Percentiles rank a stretch among this genome's conserved stretches.
phyloP scores from a whole-genome alignment of 23 tunicate species.

The Oikopleura vanhoeffeni region DNA sequence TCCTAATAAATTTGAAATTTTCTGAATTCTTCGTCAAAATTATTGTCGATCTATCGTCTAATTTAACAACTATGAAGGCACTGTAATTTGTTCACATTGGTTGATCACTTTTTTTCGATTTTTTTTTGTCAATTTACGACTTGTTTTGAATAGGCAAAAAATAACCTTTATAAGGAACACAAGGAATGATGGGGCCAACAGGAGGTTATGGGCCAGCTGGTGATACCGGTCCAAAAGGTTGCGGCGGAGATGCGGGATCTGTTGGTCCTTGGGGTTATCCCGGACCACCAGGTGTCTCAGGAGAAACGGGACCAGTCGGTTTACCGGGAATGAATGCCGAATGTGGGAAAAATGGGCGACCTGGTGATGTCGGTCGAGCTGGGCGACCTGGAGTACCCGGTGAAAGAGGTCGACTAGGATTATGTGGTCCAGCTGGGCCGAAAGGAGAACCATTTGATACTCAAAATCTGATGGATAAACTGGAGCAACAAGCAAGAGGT shows the following conservation, averaged over 20 bases:
- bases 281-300: background rate
- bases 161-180: too few species aligned
- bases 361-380: background rate
- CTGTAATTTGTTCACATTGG: too few species aligned
- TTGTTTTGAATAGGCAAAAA: too few species aligned
- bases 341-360: background rate
- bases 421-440: background rate
- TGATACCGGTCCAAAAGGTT: background rate
- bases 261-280: background rate
- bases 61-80: too few species aligned
- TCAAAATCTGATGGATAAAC: background rate
- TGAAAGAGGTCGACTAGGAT: background rate
- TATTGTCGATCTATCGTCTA: too few species aligned
- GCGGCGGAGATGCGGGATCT: background rate
- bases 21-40: too few species aligned
- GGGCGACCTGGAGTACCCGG: background rate
- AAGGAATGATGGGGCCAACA: background rate
- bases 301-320: background rate
- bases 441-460: constrained; percentile 3
- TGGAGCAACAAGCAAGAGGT: background rate
- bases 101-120: too few species aligned
- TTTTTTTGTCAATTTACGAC: too few species aligned
- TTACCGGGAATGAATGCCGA: background rate
- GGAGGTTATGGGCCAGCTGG: background rate
- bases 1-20: too few species aligned